Conservation (phyloP, 2,888 invertebrate species). For the Drosophila yooni region DNA sequence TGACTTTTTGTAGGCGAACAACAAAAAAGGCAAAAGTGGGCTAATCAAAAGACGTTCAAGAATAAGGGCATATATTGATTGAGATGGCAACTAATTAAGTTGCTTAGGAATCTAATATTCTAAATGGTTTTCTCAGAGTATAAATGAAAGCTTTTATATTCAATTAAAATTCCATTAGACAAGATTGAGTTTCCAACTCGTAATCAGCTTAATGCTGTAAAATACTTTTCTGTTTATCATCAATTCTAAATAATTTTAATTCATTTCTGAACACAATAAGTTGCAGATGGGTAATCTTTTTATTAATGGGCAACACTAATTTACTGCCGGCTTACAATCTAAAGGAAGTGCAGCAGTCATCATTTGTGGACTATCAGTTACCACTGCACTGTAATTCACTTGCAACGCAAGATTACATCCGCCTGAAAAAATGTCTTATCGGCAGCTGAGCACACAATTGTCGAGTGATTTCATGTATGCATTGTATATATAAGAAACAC, state of each 20-base stretch:
- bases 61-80: not conserved
- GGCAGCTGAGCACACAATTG: conserved; percentile 39
- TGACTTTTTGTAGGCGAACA: conserved; percentile 45
- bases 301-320: not conserved
- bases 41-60: not conserved
- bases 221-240: not conserved
- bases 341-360: not conserved
- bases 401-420: conserved; percentile 32
- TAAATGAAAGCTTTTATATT: not conserved
- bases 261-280: not conserved
- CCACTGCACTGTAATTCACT: conserved; percentile 8
- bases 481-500: conserved; percentile 1
- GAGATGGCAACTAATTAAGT: not conserved
- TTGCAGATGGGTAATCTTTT: not conserved
- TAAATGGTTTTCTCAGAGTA: not conserved
- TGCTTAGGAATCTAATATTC: not conserved
- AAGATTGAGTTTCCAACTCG: not conserved
- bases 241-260: not conserved
- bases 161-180: not conserved
- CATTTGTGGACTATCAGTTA: not conserved
- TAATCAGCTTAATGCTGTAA: not conserved
- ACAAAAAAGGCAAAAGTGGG: not conserved
- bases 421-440: conserved; percentile 41
- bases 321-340: conserved; percentile 13
- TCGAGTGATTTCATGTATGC: conserved; percentile 37